Conservation (phyloP, 2,797 vertebrate genomes). For the Myoxocephalus aenaeus region DNA sequence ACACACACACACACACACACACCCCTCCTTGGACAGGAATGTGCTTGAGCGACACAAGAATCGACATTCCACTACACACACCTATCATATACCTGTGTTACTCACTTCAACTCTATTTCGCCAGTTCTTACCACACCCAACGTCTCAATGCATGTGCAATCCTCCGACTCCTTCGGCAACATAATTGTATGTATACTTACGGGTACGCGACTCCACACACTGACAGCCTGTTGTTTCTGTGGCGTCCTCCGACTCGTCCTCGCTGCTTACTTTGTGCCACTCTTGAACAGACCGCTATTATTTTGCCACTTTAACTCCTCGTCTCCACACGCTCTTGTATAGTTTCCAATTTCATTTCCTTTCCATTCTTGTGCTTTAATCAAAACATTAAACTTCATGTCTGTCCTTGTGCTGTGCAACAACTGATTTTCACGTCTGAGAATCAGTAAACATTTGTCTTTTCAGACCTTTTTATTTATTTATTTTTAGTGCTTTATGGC, state of each 20-base stretch:
- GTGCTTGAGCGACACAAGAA: conserved; percentile 8
- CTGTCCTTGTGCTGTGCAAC: background rate
- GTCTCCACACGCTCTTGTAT: background rate
- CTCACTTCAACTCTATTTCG: background rate
- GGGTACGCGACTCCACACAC: background rate
- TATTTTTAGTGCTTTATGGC: background rate
- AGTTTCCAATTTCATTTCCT: background rate
- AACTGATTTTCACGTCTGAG: background rate
- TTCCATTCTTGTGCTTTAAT: too few species aligned
- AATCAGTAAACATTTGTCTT: background rate
- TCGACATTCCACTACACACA: background rate
- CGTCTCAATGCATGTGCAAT: conserved; percentile 3
- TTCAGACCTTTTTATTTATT: background rate
- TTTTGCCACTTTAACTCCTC: background rate
- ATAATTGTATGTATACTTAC: background rate
- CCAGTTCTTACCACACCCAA: conserved; percentile 25
- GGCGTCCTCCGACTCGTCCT: background rate
- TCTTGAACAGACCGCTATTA: background rate
- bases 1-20: too few species aligned
- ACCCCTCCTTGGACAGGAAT: conserved; percentile 39
- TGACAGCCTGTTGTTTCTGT: conserved; percentile 1
- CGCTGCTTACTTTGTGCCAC: background rate
- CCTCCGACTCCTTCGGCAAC: background rate
- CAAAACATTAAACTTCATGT: background rate
- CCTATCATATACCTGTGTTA: background rate